Evolutionary conservation across 2,797 vertebrate species (phyloP), one percentile per base, ranked within the genome.

Genomic region (Neosalanx taihuensis): DNA sequence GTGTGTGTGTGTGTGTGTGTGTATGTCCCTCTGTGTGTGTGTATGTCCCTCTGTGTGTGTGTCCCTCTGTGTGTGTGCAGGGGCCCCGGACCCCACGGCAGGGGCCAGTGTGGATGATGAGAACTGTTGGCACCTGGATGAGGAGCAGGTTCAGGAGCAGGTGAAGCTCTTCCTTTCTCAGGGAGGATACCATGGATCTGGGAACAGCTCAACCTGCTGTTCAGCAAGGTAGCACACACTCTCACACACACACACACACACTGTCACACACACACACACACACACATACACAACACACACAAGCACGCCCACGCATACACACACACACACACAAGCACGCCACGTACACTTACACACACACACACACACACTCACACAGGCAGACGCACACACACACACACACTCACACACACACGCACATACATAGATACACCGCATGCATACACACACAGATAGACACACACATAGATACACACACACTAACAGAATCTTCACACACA

Each of bases 121-220:
- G 86, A 96, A 95, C 80, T 95, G 94, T 85, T 96, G 94, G 94
- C 94, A 96, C 89, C 87, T 96, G 86, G 94, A 96, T 80, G 94
- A 96, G 87, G 94, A 96, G 74, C 94, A 96, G 83, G 94, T 96
- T 77, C 94, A 94, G 87, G 94, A 95, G 82, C 94, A 96, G 87
- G 94, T 96, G 86, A 96, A 95, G 84, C 90, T 95, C 67, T 96
- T 96, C 83, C 94, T 96, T 58, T 95, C 94, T 72, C 94, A 96
- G 83, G 93, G 94, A 0, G 94, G 94, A 75, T 95, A 95, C 89
- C 94, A 96, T 64, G 94, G 94, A 87, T 95, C 94, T 79, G 94
- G 94, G 83, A 95, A 85, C 94, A 95, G 76, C 94, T 95, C 86
- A 95, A 95, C 91, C 90, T 95, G 83, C 94, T 95, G 82, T 95